Base-by-base conservation (phyloP, 2,797 vertebrate genomes). In the Tenualosa ilisha region DNA sequence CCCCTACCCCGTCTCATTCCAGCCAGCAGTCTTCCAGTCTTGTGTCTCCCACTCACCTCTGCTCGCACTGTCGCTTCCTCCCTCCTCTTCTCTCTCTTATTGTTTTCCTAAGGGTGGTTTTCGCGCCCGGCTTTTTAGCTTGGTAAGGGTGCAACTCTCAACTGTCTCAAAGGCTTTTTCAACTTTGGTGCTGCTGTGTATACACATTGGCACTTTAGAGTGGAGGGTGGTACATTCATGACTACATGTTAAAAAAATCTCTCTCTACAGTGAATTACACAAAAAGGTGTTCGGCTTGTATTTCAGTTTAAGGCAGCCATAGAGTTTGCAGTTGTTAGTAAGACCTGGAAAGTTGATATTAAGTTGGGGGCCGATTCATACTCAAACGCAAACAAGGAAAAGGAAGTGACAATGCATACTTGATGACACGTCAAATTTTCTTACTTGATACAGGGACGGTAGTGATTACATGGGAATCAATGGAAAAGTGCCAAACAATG, bases 131-230 rank as follows among this genome's bases (percentile, higher is more conserved):
- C 95, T 97, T 96, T 93, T 93, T 96, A 94, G 92, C 93, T 95
- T 92, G 94, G 84, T 86, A 93, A 95, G 95, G 95, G 94, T 96
- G 94, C 95, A 96, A 96, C 94, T 96, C 95, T 94, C 95, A 95
- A 88, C 85, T 89, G 82, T 86, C 72, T 43, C 72, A 22, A 79
- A 79, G 72, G 40, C 72, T 46, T 43, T 46, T 40, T 43, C 37
- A 6, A 40, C 20, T 40, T 79, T 20, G 37, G 72, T n/a, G 72
- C 17, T 79, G 72, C 72, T 79, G 40, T 37, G 43, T 43, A 79
- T 22, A 79, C 72, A 79, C 72, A 2, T 46, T 2, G 6, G 72
- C 40, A 46, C 15, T 37, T 46, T 3, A 7, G 40, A 20, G 72
- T 22, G 40, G 13, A 20, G 6, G 37, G 22, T 20, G 72, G 20